Evolutionary conservation across 2,797 vertebrate genomes (phyloP), one percentile per base, ranked within the genome.

Genomic region (Garrulus glandarius): DNA sequence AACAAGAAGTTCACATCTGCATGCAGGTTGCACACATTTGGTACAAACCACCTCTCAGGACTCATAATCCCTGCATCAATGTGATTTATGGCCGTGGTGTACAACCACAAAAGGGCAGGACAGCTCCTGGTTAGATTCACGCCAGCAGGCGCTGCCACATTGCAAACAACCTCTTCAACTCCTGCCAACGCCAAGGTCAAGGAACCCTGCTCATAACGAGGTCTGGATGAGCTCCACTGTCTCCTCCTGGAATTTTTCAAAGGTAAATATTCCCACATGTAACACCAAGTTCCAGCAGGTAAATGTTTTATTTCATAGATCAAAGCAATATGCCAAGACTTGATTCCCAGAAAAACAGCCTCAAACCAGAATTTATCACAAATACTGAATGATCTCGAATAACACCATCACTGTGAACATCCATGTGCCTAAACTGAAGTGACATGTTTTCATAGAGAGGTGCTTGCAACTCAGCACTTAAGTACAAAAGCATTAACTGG

Each of bases 221-320:
- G 37, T 53, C 92, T 95, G 80, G 95, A 84, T 71, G 89, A 94
- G 59, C 79, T 92, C 67, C 55, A 70, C 63, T 47, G 18, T 55
- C 77, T 97, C 91, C 80, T 43, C 77, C 18, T 49, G 10, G 72
- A 80, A 57, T 87, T 94, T 79, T 85, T 95, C 94, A 80, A 68
- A 91, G 85, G 92, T 90, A 95, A 96, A 92, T 95, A 94, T 49
- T 94, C 94, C 91, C 91, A 69, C 16, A 69, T 52, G 93, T 21
- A 74, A 56, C n/a, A 83, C 15, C 41, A 56, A 70, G 70, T 75
- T 95, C 85, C 72, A 90, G 68, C 24, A 96, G 94, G 91, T 94
- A 76, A 86, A 59, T 29, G 77, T 74, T 94, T 83, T 94, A 63
- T 61, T 92, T 72, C 4, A 53, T 2, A 60, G 69, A 63, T 77